phyloP scores from a whole-genome alignment of 2,113 vertebrate genomes.

The Corythaeola cristata region DNA sequence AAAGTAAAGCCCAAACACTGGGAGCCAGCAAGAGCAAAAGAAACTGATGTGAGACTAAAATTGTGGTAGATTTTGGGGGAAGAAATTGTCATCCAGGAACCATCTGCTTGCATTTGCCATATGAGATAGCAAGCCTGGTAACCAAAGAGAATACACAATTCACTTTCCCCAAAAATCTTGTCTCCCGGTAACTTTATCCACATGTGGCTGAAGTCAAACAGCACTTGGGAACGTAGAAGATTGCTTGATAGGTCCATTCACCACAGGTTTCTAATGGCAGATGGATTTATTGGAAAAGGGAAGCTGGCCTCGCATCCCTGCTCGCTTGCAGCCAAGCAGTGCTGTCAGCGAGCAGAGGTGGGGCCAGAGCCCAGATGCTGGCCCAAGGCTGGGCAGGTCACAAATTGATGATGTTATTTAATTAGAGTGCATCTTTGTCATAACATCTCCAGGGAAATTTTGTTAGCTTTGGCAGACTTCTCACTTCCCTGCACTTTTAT shows the following conservation, averaged over 20 bases:
- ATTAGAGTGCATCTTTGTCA: not conserved
- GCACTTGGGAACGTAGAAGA: not conserved
- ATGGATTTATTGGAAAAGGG: not conserved
- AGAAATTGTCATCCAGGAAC: not conserved
- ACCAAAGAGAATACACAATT: not conserved
- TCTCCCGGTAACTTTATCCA: not conserved
- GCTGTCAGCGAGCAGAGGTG: not conserved
- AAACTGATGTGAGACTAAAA: not conserved
- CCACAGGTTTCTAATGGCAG: not conserved
- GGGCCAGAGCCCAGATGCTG: not conserved
- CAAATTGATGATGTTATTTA: not conserved
- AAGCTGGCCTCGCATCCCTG: not conserved
- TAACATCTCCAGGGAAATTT: not conserved
- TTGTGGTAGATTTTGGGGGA: not conserved
- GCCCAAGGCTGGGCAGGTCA: not conserved
- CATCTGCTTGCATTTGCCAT: not conserved
- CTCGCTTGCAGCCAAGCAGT: accelerated
- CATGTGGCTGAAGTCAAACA: not conserved
- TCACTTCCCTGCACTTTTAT: not conserved
- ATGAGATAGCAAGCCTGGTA: not conserved
- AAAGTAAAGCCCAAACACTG: not conserved
- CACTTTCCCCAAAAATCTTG: not conserved
- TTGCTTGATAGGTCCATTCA: accelerated
- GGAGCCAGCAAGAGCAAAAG: not conserved
- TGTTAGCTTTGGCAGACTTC: not conserved